Conservation (phyloP, 2,888 invertebrate species). For the Brachyopa scutellaris region DNA sequence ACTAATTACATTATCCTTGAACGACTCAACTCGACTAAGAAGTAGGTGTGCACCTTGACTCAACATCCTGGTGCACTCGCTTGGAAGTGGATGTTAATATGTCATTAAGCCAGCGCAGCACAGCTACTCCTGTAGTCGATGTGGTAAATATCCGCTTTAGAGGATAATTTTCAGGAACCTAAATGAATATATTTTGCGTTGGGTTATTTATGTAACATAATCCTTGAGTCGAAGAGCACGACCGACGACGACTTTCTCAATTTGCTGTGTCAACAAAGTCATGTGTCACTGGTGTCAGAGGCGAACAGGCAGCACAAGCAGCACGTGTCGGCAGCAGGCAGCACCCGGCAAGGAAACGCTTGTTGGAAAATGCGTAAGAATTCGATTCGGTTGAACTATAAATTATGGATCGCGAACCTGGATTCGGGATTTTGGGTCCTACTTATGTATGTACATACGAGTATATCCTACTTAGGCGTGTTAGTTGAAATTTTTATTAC, state of each 20-base stretch:
- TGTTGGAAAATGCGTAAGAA: conserved; percentile 34
- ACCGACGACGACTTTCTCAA: conserved; percentile 44
- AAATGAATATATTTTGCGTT: conserved; percentile 40
- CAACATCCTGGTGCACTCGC: conserved; percentile 59
- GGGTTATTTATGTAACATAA: conserved; percentile 66
- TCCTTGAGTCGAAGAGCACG: conserved; percentile 62
- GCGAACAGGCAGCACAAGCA: conserved; percentile 53
- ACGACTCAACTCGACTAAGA: conserved; percentile 43
- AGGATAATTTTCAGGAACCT: conserved; percentile 56
- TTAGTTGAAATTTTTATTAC: conserved; percentile 75
- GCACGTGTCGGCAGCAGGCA: background rate
- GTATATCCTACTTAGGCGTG: conserved; percentile 60
- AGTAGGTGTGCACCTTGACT: conserved; percentile 56
- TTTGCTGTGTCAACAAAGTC: conserved; percentile 71
- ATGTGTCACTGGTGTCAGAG: conserved; percentile 67
- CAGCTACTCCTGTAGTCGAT: conserved; percentile 26
- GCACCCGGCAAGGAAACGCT: conserved; percentile 16
- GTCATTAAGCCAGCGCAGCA: conserved; percentile 52
- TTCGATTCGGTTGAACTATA: conserved; percentile 71
- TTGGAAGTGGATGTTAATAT: conserved; percentile 65
- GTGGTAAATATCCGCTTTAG: conserved; percentile 60
- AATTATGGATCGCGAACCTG: conserved; percentile 66
- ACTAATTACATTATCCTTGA: conserved; percentile 64
- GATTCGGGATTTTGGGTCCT: conserved; percentile 26
- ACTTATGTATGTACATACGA: too few relatives aligned